A percentile compares a stretch with the other conserved stretches of the same genome.
Conservation (phyloP, 2,797 vertebrate genomes). For the Sebastes vulpes region DNA sequence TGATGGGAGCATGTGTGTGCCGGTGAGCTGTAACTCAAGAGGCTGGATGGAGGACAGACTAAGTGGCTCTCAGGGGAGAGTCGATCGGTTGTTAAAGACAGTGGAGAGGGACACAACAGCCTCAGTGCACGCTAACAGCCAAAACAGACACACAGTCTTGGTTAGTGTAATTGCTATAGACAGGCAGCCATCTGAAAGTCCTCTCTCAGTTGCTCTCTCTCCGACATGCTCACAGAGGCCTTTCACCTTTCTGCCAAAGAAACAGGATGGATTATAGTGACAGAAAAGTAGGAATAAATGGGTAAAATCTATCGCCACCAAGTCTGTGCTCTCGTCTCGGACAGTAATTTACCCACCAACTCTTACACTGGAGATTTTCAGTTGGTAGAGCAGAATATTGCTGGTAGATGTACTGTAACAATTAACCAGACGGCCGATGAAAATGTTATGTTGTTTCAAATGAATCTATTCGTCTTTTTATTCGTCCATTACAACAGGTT, state of each 20-base stretch:
- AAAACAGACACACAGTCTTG: conserved; percentile 62
- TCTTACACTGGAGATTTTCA: background rate
- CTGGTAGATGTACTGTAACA: conserved; percentile 4
- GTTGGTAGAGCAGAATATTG: conserved; percentile 6
- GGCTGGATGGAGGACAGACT: conserved; percentile 77
- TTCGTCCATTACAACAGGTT: conserved; percentile 8
- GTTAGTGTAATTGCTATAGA: conserved; percentile 68
- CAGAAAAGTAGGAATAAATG: conserved; percentile 2
- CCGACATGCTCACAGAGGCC: conserved; percentile 9
- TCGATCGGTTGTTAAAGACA: conserved; percentile 79
- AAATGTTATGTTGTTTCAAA: conserved; percentile 32
- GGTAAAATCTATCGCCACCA: background rate
- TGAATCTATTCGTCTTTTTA: conserved; percentile 10
- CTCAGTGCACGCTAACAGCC: conserved; percentile 48
- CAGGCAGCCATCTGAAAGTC: conserved; percentile 57
- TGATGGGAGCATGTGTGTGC: conserved; percentile 65
- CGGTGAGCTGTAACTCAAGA: conserved; percentile 78
- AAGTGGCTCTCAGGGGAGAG: conserved; percentile 82
- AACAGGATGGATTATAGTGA: conserved; percentile 6
- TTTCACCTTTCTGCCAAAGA: conserved; percentile 28
- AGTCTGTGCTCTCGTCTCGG: background rate
- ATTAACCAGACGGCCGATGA: conserved; percentile 26
- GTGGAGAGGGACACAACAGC: conserved; percentile 74
- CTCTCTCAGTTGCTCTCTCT: conserved; percentile 10
- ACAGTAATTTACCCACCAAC: background rate